Conservation (phyloP, 2,797 vertebrate genomes). For the Argyrosomus regius region DNA sequence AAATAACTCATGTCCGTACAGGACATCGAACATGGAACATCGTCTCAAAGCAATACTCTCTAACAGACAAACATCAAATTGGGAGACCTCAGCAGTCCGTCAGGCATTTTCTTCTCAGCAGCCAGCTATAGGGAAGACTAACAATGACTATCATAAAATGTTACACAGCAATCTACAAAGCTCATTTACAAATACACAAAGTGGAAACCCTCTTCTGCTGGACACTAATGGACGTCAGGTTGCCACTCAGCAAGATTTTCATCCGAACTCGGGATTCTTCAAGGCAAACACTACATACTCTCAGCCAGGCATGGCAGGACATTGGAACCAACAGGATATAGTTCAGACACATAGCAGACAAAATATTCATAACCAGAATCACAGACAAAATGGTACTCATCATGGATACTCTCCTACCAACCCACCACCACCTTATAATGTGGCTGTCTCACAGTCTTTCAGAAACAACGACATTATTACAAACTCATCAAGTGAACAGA, state of each 20-base stretch:
- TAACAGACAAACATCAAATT: slow-evolving; percentile 4
- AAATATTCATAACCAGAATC: slow-evolving; percentile 4
- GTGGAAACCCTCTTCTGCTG: neutral
- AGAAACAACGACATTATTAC: neutral
- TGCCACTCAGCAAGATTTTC: neutral
- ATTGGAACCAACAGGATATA: neutral
- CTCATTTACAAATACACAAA: neutral
- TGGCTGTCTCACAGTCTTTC: neutral
- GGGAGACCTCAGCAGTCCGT: slow-evolving; percentile 16
- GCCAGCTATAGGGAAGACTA: neutral
- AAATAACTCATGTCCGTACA: neutral
- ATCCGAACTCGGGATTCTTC: neutral
- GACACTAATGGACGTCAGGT: neutral
- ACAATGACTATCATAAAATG: rapidly evolving
- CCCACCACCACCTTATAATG: neutral
- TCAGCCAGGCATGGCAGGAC: neutral
- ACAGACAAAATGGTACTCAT: neutral
- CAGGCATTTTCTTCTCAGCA: slow-evolving; percentile 12
- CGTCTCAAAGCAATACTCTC: neutral
- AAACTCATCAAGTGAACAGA: slow-evolving; percentile 11
- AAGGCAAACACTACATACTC: neutral
- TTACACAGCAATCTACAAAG: neutral
- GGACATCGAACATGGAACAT: neutral
- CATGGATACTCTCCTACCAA: neutral
- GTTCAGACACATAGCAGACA: neutral